Percentiles rank a stretch among this genome's conserved stretches.
Evolutionary conservation across 2,888 invertebrate species (phyloP).

Genomic region (Megamerina dolium): DNA sequence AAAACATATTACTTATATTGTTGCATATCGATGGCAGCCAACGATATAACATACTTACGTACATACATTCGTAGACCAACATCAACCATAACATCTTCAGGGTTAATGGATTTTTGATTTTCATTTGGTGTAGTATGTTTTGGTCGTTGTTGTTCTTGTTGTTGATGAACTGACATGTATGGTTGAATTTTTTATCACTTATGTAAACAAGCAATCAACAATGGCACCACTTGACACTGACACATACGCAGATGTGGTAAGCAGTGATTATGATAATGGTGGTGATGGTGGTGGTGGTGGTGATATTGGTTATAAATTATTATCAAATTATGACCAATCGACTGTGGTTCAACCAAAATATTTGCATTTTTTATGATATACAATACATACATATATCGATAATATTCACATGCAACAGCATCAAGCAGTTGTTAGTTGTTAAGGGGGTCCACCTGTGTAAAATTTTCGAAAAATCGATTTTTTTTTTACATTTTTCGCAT

Average conservation of each 20-base stretch:
- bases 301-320: slow-evolving; percentile 2
- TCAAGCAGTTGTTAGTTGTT: too few species aligned
- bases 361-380: neutral
- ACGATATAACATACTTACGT: too few species aligned
- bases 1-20: neutral
- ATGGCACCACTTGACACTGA: slow-evolving; percentile 34
- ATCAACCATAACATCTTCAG: too few species aligned
- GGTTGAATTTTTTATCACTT: slow-evolving; percentile 35
- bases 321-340: neutral
- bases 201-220: slow-evolving; percentile 41
- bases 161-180: slow-evolving; percentile 13
- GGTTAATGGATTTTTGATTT: slow-evolving; percentile 45
- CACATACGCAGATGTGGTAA: too few species aligned
- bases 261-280: too few species aligned
- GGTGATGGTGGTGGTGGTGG: neutral
- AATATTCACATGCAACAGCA: too few species aligned
- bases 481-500: too few species aligned
- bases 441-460: too few species aligned
- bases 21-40: slow-evolving; percentile 20
- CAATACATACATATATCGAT: too few species aligned
- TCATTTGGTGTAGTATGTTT: slow-evolving; percentile 5
- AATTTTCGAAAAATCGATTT: too few species aligned
- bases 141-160: slow-evolving; percentile 10
- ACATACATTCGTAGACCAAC: neutral
- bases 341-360: neutral